Percentiles rank a stretch among this genome's conserved stretches.
These are phyloP conservation scores for Neoscelio sp. DNA, from an alignment of 2,888 invertebrate genomes.

Conservation along the genomic window DNA sequence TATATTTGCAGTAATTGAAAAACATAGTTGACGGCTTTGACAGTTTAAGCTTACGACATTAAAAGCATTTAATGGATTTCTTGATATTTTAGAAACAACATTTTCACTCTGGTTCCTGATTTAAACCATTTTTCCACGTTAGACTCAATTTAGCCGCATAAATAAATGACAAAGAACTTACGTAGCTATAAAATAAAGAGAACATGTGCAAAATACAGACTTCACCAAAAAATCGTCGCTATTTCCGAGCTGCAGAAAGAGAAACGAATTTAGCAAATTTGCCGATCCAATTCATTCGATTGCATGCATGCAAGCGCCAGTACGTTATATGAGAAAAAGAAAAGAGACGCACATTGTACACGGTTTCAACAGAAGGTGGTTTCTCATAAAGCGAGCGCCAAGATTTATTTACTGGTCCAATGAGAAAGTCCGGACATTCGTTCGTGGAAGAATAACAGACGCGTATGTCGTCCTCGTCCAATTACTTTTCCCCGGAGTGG, in stretches of 20 bases:
- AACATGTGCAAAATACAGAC: constrained; percentile 37
- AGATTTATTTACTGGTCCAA: constrained; percentile 79
- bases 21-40: too few species aligned
- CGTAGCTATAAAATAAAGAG: constrained; percentile 51
- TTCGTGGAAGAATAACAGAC: constrained; percentile 76
- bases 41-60: too few species aligned
- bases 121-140: constrained; percentile 10
- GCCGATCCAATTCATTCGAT: constrained; percentile 66
- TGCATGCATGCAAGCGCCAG: constrained; percentile 58
- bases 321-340: constrained; percentile 66
- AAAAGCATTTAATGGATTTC: too few species aligned
- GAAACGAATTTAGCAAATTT: constrained; percentile 65
- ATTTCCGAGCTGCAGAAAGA: constrained; percentile 49
- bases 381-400: constrained; percentile 74
- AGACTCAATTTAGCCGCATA: constrained; percentile 45
- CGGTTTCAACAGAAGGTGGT: constrained; percentile 66
- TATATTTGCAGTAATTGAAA: too few species aligned
- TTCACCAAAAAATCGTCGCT: constrained; percentile 54
- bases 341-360: constrained; percentile 58
- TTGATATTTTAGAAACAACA: too few species aligned
- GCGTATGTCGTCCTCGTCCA: constrained; percentile 77
- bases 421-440: constrained; percentile 71
- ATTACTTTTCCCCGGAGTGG: constrained; percentile 78
- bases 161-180: constrained; percentile 42
- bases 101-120: too few species aligned